phyloP scores from a whole-genome alignment of 2,888 invertebrate genomes.

The Leptopilina syphax region DNA sequence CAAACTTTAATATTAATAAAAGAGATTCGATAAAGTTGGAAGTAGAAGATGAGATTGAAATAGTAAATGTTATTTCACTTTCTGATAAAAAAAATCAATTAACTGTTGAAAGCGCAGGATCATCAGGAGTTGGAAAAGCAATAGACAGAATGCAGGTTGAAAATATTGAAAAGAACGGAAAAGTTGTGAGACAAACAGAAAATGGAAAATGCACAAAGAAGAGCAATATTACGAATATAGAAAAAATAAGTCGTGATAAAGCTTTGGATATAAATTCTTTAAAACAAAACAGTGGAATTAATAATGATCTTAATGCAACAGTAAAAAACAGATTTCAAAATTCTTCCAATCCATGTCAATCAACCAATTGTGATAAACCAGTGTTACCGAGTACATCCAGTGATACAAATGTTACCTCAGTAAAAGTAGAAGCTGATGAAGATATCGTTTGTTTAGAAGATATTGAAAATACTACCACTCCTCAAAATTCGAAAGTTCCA shows the following conservation, averaged over 20 bases:
- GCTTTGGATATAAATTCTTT: neutral
- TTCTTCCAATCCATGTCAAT: neutral
- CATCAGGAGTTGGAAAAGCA: neutral
- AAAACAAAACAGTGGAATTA: neutral
- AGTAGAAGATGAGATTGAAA: neutral
- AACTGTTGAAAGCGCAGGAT: neutral
- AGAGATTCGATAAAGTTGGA: neutral
- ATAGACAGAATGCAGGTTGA: neutral
- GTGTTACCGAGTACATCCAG: neutral
- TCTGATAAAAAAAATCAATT: neutral
- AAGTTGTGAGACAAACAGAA: neutral
- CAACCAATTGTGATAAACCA: constrained; percentile 18
- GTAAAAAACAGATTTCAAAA: neutral
- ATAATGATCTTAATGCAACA: neutral
- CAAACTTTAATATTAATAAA: neutral
- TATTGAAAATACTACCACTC: neutral
- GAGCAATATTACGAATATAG: neutral
- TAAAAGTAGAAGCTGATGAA: neutral
- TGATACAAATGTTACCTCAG: constrained; percentile 10
- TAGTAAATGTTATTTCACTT: neutral
- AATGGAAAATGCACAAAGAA: neutral
- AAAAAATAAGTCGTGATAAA: neutral
- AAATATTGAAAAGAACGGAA: neutral
- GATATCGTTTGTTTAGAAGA: neutral
- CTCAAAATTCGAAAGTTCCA: neutral